Conservation (phyloP, 2,888 invertebrate genomes). For the Perdita meconis region DNA sequence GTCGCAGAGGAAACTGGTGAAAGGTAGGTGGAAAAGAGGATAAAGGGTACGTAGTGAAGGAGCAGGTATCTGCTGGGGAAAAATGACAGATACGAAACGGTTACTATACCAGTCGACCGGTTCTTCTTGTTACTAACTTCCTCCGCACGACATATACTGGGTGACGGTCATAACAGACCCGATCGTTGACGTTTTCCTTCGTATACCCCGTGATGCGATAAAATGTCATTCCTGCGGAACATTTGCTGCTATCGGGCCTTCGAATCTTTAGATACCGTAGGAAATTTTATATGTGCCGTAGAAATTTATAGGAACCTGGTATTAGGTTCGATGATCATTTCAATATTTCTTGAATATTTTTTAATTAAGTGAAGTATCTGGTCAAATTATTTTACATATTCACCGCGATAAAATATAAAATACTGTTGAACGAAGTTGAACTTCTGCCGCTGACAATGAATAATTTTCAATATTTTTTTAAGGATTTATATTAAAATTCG, state of each 20-base stretch:
- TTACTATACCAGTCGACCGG: constrained; percentile 70
- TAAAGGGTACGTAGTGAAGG: constrained; percentile 35
- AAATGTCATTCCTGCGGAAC: not conserved
- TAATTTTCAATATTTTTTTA: too few relatives aligned
- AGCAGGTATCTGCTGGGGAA: constrained; percentile 63
- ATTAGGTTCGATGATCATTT: too few relatives aligned
- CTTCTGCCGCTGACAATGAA: too few relatives aligned
- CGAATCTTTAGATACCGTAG: too few relatives aligned
- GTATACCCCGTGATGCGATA: constrained; percentile 16
- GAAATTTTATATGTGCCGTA: not conserved
- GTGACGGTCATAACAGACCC: constrained; percentile 46
- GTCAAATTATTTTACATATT: too few relatives aligned
- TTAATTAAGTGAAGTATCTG: too few relatives aligned
- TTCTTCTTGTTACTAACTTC: constrained; percentile 70
- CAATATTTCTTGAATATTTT: too few relatives aligned
- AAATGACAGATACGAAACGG: constrained; percentile 70
- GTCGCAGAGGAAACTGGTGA: constrained; percentile 24
- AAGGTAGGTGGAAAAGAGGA: constrained; percentile 38
- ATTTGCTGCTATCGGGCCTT: too few relatives aligned
- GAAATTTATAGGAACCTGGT: too few relatives aligned
- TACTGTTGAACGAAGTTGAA: too few relatives aligned
- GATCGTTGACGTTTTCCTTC: constrained; percentile 24
- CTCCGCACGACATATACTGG: constrained; percentile 62
- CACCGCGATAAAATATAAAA: too few relatives aligned
- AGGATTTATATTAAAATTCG: too few relatives aligned